phyloP scores from a whole-genome alignment of 2,888 invertebrate genomes.

The Heteromyza rotundicornis region DNA sequence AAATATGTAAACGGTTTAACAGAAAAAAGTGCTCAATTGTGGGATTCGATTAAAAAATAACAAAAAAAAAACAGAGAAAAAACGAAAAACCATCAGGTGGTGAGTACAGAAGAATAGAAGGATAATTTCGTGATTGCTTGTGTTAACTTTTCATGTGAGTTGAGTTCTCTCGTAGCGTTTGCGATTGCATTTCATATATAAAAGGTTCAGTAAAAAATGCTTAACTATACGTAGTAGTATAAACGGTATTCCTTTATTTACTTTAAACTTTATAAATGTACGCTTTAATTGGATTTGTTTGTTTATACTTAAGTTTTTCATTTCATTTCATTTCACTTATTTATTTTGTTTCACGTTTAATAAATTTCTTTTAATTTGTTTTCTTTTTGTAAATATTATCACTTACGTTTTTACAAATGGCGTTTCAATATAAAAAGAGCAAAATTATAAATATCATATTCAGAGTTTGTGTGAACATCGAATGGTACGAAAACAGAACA shows the following conservation, averaged over 20 bases:
- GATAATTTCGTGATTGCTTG: conserved; percentile 26
- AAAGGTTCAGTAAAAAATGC: conserved; percentile 59
- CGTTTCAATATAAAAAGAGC: conserved; percentile 37
- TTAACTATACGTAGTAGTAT: conserved; percentile 42
- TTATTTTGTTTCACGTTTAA: conserved; percentile 17
- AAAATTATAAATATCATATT: not conserved
- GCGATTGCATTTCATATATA: conserved; percentile 44
- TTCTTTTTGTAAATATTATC: conserved; percentile 37
- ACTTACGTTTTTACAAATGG: conserved; percentile 62
- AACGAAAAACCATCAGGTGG: no score
- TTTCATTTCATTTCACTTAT: conserved; percentile 1
- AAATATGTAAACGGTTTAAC: no score
- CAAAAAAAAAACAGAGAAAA: no score
- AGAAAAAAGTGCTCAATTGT: no score
- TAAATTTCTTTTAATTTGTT: conserved; percentile 15
- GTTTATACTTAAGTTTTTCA: not conserved
- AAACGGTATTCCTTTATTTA: conserved; percentile 20
- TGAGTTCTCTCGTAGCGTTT: conserved; percentile 16
- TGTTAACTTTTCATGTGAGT: conserved; percentile 28
- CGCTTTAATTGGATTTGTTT: not conserved
- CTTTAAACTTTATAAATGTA: conserved; percentile 9
- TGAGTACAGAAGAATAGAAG: no score
- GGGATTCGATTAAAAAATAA: no score
- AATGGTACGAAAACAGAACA: conserved; percentile 29
- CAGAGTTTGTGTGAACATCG: not conserved